Conservation (phyloP, 2,888 invertebrate genomes). For the Argyra leucocephala region DNA sequence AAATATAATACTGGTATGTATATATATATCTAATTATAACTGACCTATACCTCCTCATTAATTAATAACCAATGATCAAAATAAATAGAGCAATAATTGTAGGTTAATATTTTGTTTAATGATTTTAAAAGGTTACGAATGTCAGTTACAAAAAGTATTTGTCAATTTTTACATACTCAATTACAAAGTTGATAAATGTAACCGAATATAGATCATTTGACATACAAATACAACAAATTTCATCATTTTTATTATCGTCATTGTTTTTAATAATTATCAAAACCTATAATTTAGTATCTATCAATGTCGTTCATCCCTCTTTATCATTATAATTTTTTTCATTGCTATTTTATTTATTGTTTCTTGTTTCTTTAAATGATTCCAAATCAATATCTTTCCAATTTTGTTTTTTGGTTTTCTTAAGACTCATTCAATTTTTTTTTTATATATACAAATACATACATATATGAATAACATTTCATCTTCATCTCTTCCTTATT, state of each 20-base stretch:
- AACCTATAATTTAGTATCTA: not conserved
- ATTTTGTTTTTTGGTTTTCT: not conserved
- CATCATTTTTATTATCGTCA: not conserved
- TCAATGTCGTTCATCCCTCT: not conserved
- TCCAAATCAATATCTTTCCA: not conserved
- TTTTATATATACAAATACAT: not conserved
- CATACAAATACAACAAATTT: not conserved
- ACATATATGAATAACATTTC: not conserved
- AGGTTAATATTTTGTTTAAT: not conserved
- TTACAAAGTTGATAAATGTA: not conserved
- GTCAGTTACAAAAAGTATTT: not conserved
- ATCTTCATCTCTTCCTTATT: not conserved
- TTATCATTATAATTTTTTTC: no score
- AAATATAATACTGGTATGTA: no score
- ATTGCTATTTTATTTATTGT: no score
- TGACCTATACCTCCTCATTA: conserved; percentile 14
- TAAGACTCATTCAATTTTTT: not conserved
- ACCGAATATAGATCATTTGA: not conserved
- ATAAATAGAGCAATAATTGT: not conserved
- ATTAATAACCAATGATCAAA: conserved; percentile 10
- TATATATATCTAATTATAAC: not conserved
- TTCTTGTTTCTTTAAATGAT: no score
- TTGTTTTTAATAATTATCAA: not conserved
- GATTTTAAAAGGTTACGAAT: not conserved
- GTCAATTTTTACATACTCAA: not conserved